Evolutionary conservation across 2,797 vertebrate genomes (phyloP).

Genomic region (Lacerta viridis): DNA sequence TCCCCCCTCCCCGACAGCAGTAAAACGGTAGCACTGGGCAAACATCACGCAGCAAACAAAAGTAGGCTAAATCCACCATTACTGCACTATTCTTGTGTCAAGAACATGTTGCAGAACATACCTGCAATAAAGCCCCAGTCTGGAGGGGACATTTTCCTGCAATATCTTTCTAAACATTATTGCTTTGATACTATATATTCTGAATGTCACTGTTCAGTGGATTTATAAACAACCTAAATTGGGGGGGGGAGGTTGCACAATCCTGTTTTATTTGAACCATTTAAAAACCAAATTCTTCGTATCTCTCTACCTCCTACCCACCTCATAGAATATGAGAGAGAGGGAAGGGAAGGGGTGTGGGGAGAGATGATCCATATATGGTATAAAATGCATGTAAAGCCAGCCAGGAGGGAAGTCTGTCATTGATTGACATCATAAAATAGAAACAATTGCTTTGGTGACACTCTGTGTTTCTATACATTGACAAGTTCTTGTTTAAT

Average conservation of each 20-base stretch:
- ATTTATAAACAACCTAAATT: not conserved
- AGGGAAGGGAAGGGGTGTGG: no score
- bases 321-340: not conserved
- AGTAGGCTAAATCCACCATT: no score
- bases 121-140: no score
- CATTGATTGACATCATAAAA: constrained; percentile 62
- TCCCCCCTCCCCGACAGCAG: no score
- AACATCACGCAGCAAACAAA: no score
- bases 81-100: no score
- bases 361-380: constrained; percentile 1
- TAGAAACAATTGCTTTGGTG: constrained; percentile 70
- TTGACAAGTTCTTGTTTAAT: constrained; percentile 77
- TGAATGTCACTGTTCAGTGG: constrained; percentile 58
- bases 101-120: no score
- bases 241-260: constrained; percentile 52
- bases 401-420: constrained; percentile 45
- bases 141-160: not conserved
- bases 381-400: constrained; percentile 25
- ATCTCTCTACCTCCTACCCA: not conserved
- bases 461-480: constrained; percentile 70
- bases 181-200: constrained; percentile 65
- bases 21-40: no score
- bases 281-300: not conserved
- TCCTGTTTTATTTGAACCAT: constrained; percentile 1
- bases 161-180: constrained; percentile 51